phyloP scores from a whole-genome alignment of 1,140 invertebrate species.

The Ceratitis capitata region DNA sequence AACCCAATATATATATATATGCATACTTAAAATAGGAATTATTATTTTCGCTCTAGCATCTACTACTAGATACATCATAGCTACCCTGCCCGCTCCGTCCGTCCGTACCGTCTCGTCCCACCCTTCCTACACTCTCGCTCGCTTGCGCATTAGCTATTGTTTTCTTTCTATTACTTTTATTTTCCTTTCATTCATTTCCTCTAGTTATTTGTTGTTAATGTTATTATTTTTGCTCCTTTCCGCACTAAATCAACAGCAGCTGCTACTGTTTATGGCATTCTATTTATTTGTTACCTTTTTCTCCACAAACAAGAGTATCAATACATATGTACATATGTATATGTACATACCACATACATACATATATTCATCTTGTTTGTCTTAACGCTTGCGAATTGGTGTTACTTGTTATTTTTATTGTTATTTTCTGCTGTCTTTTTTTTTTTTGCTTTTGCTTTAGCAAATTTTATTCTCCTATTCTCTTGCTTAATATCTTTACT shows the following conservation, averaged over 20 bases:
- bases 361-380: not conserved
- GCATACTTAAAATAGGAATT: no score
- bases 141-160: not conserved
- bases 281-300: no score
- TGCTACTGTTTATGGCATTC: not conserved
- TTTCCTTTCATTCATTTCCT: not conserved
- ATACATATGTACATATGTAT: not conserved
- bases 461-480: no score
- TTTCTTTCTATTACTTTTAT: slow-evolving; percentile 27
- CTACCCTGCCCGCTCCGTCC: no score
- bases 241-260: slow-evolving; percentile 22
- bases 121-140: no score
- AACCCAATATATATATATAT: no score
- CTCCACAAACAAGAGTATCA: not conserved
- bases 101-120: no score
- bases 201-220: not conserved
- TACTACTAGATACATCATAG: no score
- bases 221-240: not conserved
- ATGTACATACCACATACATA: no score
- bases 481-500: not conserved
- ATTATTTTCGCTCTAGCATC: not conserved
- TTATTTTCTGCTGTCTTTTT: not conserved
- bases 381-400: not conserved
- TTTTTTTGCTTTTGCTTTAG: not conserved
- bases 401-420: not conserved